Evolutionary conservation across 2,113 vertebrate species (phyloP).

Genomic region (Stictonetta naevosa): DNA sequence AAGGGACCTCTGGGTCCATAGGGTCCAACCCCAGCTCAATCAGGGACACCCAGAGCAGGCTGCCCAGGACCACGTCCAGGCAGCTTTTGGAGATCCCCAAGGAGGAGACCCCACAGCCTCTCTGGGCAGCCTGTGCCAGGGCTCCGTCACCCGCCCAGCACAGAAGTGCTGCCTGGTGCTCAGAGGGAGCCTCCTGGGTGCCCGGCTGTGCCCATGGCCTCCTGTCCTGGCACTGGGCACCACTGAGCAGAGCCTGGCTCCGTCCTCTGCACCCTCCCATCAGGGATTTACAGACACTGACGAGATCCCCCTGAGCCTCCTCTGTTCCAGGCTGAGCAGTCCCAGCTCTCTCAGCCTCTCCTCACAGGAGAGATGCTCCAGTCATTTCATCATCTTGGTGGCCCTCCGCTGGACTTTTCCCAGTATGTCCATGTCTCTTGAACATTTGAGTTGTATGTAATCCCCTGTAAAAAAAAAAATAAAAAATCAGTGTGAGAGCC

Average conservation of each 20-base stretch:
- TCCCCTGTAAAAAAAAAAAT: not conserved
- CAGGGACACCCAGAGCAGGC: not conserved
- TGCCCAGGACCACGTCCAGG: not conserved
- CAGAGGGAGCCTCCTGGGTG: not conserved
- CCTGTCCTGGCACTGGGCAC: not conserved
- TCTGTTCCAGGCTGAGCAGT: not conserved
- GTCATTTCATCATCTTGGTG: not conserved
- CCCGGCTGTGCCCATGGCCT: not conserved
- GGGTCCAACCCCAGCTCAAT: not conserved
- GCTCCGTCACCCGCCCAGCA: not conserved
- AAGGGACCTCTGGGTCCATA: not conserved
- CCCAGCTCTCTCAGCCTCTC: not conserved
- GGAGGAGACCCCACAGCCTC: not conserved
- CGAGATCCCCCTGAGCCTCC: not conserved
- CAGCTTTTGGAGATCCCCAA: not conserved
- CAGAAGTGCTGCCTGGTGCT: not conserved
- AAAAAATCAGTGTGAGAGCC: not conserved
- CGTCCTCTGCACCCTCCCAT: not conserved
- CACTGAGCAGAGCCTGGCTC: not conserved
- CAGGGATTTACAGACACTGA: not conserved
- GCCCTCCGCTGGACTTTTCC: not conserved
- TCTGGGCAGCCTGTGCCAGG: not conserved
- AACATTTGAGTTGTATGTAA: not conserved
- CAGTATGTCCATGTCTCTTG: not conserved
- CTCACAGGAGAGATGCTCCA: not conserved